A percentile compares a stretch with the other conserved stretches of the same genome.
These are phyloP conservation scores for Neolamprologus kungweensis DNA, from an alignment of 2,113 vertebrate species.

Conservation along the genomic window DNA sequence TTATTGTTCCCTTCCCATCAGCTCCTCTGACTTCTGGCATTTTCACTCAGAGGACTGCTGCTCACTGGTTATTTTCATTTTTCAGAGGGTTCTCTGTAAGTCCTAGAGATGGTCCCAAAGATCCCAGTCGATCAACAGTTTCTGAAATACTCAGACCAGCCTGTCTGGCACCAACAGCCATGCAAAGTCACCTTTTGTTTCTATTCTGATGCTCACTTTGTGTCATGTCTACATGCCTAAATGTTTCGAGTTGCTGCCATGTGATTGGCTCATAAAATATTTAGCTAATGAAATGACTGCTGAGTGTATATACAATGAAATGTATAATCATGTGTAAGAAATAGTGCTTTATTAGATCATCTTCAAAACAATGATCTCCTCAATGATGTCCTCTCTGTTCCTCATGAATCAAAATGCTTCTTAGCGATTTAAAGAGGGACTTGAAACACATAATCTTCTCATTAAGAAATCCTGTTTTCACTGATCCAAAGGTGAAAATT, in stretches of 20 bases:
- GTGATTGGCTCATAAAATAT: not conserved
- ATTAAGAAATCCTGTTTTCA: not conserved
- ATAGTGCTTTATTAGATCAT: not conserved
- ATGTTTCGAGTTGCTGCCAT: not conserved
- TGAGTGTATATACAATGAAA: not conserved
- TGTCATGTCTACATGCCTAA: not conserved
- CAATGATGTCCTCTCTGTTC: not conserved
- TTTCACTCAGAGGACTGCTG: not conserved
- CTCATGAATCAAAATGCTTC: not conserved
- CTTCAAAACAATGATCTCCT: not conserved
- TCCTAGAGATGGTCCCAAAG: not conserved
- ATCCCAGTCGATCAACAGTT: not conserved
- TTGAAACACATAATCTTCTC: not conserved
- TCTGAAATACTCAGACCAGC: not conserved
- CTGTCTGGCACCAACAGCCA: not conserved
- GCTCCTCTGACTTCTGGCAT: not conserved
- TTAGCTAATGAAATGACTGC: not conserved
- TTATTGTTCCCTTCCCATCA: not conserved
- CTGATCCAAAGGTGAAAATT: not conserved
- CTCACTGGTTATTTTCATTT: not conserved
- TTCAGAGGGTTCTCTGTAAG: not conserved
- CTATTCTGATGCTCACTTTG: not conserved
- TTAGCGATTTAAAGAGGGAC: not conserved
- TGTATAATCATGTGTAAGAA: not conserved
- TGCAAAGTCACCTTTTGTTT: not conserved